Percentiles rank a stretch among this genome's conserved stretches.
Conservation (phyloP, 2,113 vertebrate species). For the Gadus macrocephalus region DNA sequence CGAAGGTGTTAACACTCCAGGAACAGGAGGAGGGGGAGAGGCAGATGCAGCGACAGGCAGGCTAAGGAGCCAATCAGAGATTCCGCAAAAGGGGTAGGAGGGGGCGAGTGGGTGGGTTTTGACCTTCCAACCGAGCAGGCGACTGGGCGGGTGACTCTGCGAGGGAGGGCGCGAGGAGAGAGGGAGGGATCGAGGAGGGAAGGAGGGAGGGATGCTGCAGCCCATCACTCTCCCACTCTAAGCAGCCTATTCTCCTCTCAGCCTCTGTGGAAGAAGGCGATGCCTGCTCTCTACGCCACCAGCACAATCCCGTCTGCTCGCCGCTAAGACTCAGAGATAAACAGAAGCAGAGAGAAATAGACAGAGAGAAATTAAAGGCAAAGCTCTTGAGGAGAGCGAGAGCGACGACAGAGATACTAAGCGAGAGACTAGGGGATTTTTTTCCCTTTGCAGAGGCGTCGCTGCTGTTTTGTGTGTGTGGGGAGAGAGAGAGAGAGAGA, state of each 20-base stretch:
- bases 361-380: conserved; percentile 32
- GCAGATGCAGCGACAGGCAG: conserved; percentile 66
- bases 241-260: conserved; percentile 92
- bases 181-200: conserved; percentile 76
- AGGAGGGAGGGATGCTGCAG: conserved; percentile 76
- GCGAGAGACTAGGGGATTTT: conserved; percentile 64
- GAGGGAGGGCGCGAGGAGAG: conserved; percentile 68
- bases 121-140: conserved; percentile 96
- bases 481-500: conserved; percentile 44
- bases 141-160: conserved; percentile 82
- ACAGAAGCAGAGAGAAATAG: conserved; percentile 57
- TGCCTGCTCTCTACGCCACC: conserved; percentile 90
- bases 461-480: conserved; percentile 59
- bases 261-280: conserved; percentile 94
- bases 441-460: conserved; percentile 43
- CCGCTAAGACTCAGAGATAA: conserved; percentile 76
- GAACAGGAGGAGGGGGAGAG: conserved; percentile 42
- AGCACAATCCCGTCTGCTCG: conserved; percentile 84
- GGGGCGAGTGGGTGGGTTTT: conserved; percentile 83
- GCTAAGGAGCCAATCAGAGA: conserved; percentile 84
- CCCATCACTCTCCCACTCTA: conserved; percentile 85
- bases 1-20: conserved; percentile 74
- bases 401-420: conserved; percentile 67
- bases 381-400: conserved; percentile 14
- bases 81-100: conserved; percentile 69